Evolutionary conservation across 1,140 invertebrate species (phyloP).

Genomic region (Anagrus nilaparvatae): DNA sequence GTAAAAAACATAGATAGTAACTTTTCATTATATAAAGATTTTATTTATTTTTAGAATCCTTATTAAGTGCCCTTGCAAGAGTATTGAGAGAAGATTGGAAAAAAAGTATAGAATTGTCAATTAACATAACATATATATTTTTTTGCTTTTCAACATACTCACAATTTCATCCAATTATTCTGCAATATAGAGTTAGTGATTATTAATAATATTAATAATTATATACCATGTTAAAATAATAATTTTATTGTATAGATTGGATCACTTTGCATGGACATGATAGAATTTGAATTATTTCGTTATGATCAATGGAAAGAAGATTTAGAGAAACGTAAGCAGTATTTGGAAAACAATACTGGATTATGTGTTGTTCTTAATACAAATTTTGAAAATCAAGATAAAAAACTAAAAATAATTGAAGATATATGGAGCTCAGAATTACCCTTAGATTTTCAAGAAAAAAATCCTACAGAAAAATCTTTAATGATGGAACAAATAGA

Average conservation of each 20-base stretch:
- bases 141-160: slow-evolving; percentile 96
- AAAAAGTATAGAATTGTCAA: slow-evolving; percentile 89
- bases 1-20: slow-evolving; percentile 37
- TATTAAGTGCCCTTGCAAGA: slow-evolving; percentile 86
- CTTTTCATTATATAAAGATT: too few relatives aligned
- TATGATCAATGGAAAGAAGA: slow-evolving; percentile 92
- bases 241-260: slow-evolving; percentile 61
- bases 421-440: slow-evolving; percentile 36
- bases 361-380: slow-evolving; percentile 29
- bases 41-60: slow-evolving; percentile 64
- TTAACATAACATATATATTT: slow-evolving; percentile 94
- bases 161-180: slow-evolving; percentile 87
- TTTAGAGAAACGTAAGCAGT: slow-evolving; percentile 51
- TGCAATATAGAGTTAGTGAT: slow-evolving; percentile 69
- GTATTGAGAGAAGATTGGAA: slow-evolving; percentile 96
- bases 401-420: slow-evolving; percentile 34
- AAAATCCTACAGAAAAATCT: slow-evolving; percentile 26
- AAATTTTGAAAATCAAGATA: slow-evolving; percentile 30
- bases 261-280: slow-evolving; percentile 89
- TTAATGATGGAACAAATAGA: slow-evolving; percentile 31
- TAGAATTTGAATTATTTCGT: slow-evolving; percentile 86
- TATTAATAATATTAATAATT: slow-evolving; percentile 4
- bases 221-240: slow-evolving; percentile 9
- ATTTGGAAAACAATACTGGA: slow-evolving; percentile 38
- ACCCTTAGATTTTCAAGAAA: slow-evolving; percentile 36